Evolutionary conservation across 2,113 vertebrate genomes (phyloP).

Genomic region (Hystrix cristata): DNA sequence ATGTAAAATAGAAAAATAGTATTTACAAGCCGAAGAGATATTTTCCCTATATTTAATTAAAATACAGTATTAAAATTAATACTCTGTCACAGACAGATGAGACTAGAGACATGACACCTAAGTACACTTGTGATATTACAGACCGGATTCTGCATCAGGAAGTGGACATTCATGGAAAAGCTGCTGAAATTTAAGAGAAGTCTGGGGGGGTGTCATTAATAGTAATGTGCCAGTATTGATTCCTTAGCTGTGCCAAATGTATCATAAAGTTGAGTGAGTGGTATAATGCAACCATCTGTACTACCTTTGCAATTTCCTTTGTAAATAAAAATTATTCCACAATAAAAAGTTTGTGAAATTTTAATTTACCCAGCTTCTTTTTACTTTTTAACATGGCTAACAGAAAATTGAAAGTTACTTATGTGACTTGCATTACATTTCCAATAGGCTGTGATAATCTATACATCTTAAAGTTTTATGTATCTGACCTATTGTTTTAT

Average conservation of each 20-base stretch:
- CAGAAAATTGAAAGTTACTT: not conserved
- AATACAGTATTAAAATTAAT: conserved; percentile 17
- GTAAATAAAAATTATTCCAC: conserved; percentile 10
- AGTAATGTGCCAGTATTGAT: not conserved
- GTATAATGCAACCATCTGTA: not conserved
- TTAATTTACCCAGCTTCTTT: not conserved
- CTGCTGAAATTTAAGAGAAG: conserved; percentile 1
- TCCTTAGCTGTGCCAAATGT: conserved; percentile 35
- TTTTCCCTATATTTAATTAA: not conserved
- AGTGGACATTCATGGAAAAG: not conserved
- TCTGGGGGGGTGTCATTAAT: not conserved
- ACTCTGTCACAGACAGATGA: not conserved
- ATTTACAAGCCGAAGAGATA: not conserved
- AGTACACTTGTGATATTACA: not conserved
- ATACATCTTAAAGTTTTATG: not conserved
- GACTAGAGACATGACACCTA: not conserved
- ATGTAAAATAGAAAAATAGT: conserved; percentile 17
- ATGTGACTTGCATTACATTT: not conserved
- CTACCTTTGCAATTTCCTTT: not conserved
- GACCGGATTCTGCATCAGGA: not conserved
- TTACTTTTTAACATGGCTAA: not conserved
- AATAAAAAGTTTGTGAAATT: conserved; percentile 31
- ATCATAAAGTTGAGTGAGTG: not conserved
- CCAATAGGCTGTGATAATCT: not conserved
- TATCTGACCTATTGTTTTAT: not conserved